Evolutionary conservation across 1,140 invertebrate genomes (phyloP), one percentile per base, ranked within the genome.

Genomic region (Polypedilum vanderplanki): DNA sequence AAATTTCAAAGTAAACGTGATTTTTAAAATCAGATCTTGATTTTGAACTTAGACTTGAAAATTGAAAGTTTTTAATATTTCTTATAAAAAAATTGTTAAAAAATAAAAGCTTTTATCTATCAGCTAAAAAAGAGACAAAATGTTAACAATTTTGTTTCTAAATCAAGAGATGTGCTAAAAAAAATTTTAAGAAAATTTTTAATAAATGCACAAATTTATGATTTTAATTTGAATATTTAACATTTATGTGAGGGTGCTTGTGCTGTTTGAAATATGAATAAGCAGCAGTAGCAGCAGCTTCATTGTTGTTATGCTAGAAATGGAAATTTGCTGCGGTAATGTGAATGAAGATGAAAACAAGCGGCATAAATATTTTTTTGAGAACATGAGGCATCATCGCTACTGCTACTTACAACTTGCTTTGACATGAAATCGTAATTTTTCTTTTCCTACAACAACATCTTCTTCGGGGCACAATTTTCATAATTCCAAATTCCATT

Each of bases 151-250:
- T 3, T 3, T 33, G 1, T 33, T 33, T 33, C 5, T 33, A 33
- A 33, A 33, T 33, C 24, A 57, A 4, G 41, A 15, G 15, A 57
- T 15, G 46, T 0, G 46, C 3, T 15, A n/a, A 57, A 12, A 57
- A 57, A n/a, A 57, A 15, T 12, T 12, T 12, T 12, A 57, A 3
- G 3, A 57, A 57, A 15, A 57, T 57, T 33, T 57, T 57, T 57
- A 57, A 57, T 57, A 57, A 57, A 57, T 57, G 46, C 46, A 57
- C 46, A 57, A 57, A 57, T 57, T 57, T 57, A 57, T 57, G 46
- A 57, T 57, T 57, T 57, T 57, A 57, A 57, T 57, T 57, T 57
- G 46, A 57, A 57, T 57, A 57, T 57, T 57, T 57, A 12, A 15
- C 46, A 57, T 57, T 33, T 57, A 57, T 15, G 46, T 15, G 12